Evolutionary conservation across 2,797 vertebrate genomes (phyloP).

Genomic region (Diplodus puntazzo): DNA sequence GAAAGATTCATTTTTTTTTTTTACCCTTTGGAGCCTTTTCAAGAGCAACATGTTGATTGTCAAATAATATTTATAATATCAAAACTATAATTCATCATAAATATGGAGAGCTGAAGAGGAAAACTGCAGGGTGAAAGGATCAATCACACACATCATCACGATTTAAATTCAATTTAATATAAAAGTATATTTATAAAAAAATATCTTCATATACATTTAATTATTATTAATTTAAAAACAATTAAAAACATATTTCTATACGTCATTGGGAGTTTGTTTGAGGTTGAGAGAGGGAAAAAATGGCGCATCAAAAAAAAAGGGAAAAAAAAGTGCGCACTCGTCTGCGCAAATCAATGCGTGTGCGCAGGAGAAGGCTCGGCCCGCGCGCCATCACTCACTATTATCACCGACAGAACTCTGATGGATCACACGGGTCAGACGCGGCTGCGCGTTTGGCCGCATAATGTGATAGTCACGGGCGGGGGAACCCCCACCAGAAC

Average conservation of each 20-base stretch:
- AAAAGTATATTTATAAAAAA: neutral
- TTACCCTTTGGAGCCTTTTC: no score
- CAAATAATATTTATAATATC: neutral
- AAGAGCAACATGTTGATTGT: neutral
- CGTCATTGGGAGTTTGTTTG: neutral
- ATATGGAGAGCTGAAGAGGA: neutral
- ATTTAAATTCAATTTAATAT: neutral
- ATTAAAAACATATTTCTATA: conserved; percentile 5
- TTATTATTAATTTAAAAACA: neutral
- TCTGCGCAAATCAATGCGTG: conserved; percentile 61
- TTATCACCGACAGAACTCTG: conserved; percentile 88
- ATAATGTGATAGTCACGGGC: conserved; percentile 86
- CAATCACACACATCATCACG: neutral
- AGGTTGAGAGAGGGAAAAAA: conserved; percentile 26
- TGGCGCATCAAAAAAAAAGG: conserved; percentile 33
- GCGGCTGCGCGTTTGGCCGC: conserved; percentile 83
- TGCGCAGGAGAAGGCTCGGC: conserved; percentile 64
- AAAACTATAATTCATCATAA: accelerated
- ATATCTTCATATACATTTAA: neutral
- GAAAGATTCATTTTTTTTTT: neutral
- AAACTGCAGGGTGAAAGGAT: neutral
- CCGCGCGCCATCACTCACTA: conserved; percentile 80
- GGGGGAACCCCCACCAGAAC: conserved; percentile 57
- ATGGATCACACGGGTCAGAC: conserved; percentile 87
- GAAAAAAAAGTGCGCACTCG: conserved; percentile 41